Evolutionary conservation across 2,797 vertebrate species (phyloP).

Genomic region (Philypnodon macrostomus): DNA sequence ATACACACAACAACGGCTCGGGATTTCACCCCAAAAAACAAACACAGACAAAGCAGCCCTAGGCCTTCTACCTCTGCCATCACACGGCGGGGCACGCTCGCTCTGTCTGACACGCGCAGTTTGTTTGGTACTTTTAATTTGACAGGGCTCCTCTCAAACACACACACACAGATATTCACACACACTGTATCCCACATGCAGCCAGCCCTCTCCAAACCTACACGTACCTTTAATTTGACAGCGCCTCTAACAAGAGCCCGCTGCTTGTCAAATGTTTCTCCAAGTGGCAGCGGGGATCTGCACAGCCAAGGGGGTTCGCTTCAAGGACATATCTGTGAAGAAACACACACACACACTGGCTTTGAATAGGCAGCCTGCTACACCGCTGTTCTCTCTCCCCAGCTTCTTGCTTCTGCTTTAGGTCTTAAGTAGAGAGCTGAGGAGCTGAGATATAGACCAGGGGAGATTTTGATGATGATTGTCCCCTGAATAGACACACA

Average conservation of each 20-base stretch:
- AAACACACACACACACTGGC: constrained; percentile 49
- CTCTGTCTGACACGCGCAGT: constrained; percentile 71
- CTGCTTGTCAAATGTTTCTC: constrained; percentile 81
- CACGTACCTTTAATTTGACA: constrained; percentile 80
- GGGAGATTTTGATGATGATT: constrained; percentile 69
- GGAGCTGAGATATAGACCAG: constrained; percentile 69
- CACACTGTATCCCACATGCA: constrained; percentile 6
- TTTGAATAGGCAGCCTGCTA: constrained; percentile 73
- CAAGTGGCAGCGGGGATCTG: constrained; percentile 74
- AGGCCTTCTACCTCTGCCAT: constrained; percentile 53
- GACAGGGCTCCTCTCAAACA: constrained; percentile 70
- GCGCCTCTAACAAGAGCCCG: constrained; percentile 81
- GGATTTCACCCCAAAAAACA: constrained; percentile 37
- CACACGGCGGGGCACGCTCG: constrained; percentile 55
- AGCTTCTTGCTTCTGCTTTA: constrained; percentile 56
- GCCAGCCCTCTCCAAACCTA: constrained; percentile 24
- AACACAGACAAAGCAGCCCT: constrained; percentile 67
- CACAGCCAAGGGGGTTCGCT: constrained; percentile 78
- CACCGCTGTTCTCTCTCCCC: constrained; percentile 44
- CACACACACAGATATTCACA: constrained; percentile 38
- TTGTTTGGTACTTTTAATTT: constrained; percentile 83
- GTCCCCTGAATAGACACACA: constrained; percentile 46
- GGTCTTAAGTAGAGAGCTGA: constrained; percentile 76
- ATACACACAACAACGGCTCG: constrained; percentile 18
- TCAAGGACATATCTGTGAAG: constrained; percentile 79